Percentiles rank a stretch among this genome's conserved stretches.
phyloP scores from a whole-genome alignment of 1,140 invertebrate species.

The Bombus superbus region DNA sequence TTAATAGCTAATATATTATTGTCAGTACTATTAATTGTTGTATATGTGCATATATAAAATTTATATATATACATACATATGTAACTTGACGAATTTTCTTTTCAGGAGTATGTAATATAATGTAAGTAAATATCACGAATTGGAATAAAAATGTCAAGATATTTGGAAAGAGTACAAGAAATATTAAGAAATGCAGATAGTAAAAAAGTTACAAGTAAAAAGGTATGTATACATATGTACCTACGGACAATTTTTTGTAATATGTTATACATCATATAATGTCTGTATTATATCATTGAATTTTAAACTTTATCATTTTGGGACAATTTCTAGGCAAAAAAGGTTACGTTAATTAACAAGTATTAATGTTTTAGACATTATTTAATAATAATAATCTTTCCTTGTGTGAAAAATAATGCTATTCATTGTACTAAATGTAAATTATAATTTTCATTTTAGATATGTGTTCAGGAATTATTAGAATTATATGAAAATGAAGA shows the following conservation, averaged over 20 bases:
- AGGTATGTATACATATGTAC: conserved; percentile 54
- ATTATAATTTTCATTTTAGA: conserved; percentile 56
- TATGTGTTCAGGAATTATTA: conserved; percentile 48
- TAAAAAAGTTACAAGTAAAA: conserved; percentile 64
- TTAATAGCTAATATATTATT: background rate
- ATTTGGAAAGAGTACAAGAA: conserved; percentile 47
- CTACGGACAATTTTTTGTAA: background rate
- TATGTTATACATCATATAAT: background rate
- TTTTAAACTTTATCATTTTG: background rate
- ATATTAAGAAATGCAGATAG: conserved; percentile 55
- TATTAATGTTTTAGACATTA: background rate
- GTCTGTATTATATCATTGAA: background rate
- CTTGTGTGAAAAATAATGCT: background rate
- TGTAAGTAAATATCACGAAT: background rate
- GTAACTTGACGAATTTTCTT: background rate
- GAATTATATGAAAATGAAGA: conserved; percentile 63
- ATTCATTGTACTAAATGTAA: conserved; percentile 12
- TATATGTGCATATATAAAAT: background rate
- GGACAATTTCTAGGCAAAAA: background rate
- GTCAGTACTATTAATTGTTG: background rate
- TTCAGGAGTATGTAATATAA: background rate
- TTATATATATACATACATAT: background rate
- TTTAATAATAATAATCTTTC: background rate
- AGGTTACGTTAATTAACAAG: background rate
- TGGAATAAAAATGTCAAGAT: conserved; percentile 64